Percentiles rank a stretch among this genome's conserved stretches.
Conservation (phyloP, 2,888 invertebrate species). For the Troides helena region DNA sequence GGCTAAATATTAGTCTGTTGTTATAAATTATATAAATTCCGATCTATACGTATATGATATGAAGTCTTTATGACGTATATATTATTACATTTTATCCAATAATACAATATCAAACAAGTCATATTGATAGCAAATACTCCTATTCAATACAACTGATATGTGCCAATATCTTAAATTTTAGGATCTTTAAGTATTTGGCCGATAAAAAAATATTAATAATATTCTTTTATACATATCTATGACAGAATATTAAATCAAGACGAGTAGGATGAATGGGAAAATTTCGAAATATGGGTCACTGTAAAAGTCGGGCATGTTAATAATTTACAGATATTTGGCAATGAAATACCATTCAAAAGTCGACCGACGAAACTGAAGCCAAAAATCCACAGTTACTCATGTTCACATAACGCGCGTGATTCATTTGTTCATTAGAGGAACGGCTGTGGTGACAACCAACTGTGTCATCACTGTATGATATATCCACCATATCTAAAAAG, state of each 20-base stretch:
- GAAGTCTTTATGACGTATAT: too few relatives aligned
- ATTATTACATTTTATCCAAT: too few relatives aligned
- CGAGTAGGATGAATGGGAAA: background rate
- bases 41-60: too few relatives aligned
- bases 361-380: constrained; percentile 13
- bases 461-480: constrained; percentile 10
- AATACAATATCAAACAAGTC: too few relatives aligned
- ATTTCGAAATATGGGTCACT: constrained; percentile 22
- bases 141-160: too few relatives aligned
- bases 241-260: background rate
- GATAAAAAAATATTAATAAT: background rate
- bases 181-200: too few relatives aligned
- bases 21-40: too few relatives aligned
- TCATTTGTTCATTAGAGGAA: constrained; percentile 28
- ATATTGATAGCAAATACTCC: too few relatives aligned
- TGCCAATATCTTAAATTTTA: too few relatives aligned
- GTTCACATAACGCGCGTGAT: constrained; percentile 36
- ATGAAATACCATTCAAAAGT: constrained; percentile 25
- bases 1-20: too few relatives aligned
- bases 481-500: constrained; percentile 3
- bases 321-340: constrained; percentile 27
- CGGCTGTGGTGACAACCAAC: constrained; percentile 17
- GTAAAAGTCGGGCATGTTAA: constrained; percentile 13
- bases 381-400: constrained; percentile 36
- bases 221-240: background rate